Evolutionary conservation across 2,888 invertebrate genomes (phyloP).

Genomic region (Caenorhabditis afra): DNA sequence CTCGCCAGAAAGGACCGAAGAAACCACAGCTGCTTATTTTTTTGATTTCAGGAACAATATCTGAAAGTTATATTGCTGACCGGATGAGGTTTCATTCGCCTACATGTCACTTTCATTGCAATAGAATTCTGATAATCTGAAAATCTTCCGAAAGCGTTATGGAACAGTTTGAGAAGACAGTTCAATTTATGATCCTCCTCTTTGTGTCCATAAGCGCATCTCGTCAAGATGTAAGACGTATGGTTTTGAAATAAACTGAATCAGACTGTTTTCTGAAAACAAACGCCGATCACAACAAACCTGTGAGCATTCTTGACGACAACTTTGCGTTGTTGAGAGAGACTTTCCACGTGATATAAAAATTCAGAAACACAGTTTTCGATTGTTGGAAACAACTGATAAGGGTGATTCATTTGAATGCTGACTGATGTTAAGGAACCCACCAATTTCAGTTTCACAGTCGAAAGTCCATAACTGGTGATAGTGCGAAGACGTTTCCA

Average conservation of each 20-base stretch:
- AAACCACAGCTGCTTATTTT: too few species aligned
- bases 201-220: constrained; percentile 69
- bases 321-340: constrained; percentile 9
- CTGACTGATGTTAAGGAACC: not conserved
- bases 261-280: constrained; percentile 7
- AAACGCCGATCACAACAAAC: constrained; percentile 24
- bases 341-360: constrained; percentile 52
- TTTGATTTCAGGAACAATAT: constrained; percentile 44
- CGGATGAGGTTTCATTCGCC: constrained; percentile 1
- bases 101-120: constrained; percentile 53
- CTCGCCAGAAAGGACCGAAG: constrained; percentile 15
- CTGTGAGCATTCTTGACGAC: constrained; percentile 52
- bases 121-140: constrained; percentile 32
- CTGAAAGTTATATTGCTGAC: constrained; percentile 27
- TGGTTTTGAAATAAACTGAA: constrained; percentile 71
- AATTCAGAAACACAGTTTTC: constrained; percentile 57
- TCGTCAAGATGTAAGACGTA: constrained; percentile 66
- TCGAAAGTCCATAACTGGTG: constrained; percentile 78
- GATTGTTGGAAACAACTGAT: constrained; percentile 62
- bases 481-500: constrained; percentile 83
- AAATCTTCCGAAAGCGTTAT: constrained; percentile 54
- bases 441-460: constrained; percentile 65
- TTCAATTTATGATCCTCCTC: constrained; percentile 51
- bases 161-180: constrained; percentile 43
- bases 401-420: constrained; percentile 4